Evolutionary conservation across 1,140 invertebrate genomes (phyloP).

Genomic region (Heliconius congener): DNA sequence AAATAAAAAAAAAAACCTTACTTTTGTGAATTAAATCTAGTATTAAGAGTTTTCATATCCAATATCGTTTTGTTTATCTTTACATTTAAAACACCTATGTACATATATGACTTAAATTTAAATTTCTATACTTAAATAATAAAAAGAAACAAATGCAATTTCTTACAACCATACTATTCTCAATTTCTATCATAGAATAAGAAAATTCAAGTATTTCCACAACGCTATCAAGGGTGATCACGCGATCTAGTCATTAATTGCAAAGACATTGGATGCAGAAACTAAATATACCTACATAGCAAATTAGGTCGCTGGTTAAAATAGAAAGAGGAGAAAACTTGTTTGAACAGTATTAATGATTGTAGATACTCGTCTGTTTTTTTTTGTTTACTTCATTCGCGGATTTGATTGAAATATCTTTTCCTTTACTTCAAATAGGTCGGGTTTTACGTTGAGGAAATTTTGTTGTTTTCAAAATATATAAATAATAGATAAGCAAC

Average conservation of each 20-base stretch:
- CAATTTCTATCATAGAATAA: not conserved
- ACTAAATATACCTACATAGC: constrained; percentile 17
- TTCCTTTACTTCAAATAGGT: not conserved
- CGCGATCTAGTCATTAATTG: constrained; percentile 33
- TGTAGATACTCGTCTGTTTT: not conserved
- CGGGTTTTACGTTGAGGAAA: no score
- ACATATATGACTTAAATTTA: not conserved
- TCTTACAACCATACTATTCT: not conserved
- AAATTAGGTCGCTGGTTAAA: constrained; percentile 23
- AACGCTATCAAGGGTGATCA: constrained; percentile 29
- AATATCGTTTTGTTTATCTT: no score
- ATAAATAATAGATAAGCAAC: no score
- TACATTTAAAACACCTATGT: no score
- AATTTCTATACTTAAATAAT: not conserved
- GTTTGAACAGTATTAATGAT: constrained; percentile 12
- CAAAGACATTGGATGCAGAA: constrained; percentile 37
- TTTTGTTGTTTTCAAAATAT: no score
- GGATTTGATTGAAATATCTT: not conserved
- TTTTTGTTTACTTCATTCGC: not conserved
- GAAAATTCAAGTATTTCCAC: not conserved
- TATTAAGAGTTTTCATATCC: no score
- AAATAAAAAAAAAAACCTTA: no score
- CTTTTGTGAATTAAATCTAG: no score
- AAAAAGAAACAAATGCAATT: not conserved
- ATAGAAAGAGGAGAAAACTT: constrained; percentile 6